A percentile compares a stretch with the other conserved stretches of the same genome.
These are phyloP conservation scores for Chamaetylas fuelleborni DNA, from an alignment of 2,113 vertebrate species.

Conservation along the genomic window DNA sequence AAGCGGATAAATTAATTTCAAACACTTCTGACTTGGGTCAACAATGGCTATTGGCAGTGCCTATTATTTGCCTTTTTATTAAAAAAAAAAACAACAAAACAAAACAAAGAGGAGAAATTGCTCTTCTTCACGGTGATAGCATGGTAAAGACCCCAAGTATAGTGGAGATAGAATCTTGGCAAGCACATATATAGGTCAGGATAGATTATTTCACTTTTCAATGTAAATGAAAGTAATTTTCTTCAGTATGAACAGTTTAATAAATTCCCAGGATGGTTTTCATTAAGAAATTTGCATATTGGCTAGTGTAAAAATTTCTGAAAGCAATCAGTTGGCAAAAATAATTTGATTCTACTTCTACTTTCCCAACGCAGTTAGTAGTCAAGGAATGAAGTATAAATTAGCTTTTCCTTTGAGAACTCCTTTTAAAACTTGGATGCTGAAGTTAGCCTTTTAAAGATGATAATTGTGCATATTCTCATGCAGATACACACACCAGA, in stretches of 20 bases:
- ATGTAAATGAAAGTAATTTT: slow-evolving; percentile 53
- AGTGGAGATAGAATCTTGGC: slow-evolving; percentile 48
- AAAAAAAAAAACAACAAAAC: slow-evolving; percentile 2
- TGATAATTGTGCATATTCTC: slow-evolving; percentile 45
- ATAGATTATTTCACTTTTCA: slow-evolving; percentile 56
- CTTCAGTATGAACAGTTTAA: slow-evolving; percentile 45
- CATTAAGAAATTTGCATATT: slow-evolving; percentile 66
- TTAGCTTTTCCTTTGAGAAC: slow-evolving; percentile 57
- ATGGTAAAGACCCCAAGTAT: slow-evolving; percentile 50
- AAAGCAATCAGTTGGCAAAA: slow-evolving; percentile 57
- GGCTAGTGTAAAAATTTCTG: slow-evolving; percentile 46
- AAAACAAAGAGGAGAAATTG: neutral
- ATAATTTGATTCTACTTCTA: slow-evolving; percentile 49
- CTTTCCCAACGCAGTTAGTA: slow-evolving; percentile 44
- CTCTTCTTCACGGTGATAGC: slow-evolving; percentile 64
- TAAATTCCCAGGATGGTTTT: slow-evolving; percentile 61
- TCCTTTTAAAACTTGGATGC: slow-evolving; percentile 32
- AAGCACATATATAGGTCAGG: slow-evolving; percentile 50
- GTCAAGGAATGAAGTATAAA: slow-evolving; percentile 49
- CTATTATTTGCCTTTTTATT: slow-evolving; percentile 87
- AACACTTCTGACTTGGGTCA: slow-evolving; percentile 85
- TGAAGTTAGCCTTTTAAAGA: slow-evolving; percentile 50
- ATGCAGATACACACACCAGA: slow-evolving; percentile 19
- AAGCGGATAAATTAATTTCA: slow-evolving; percentile 92
- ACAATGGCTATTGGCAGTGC: slow-evolving; percentile 84